These are phyloP conservation scores for Melolontha melolontha DNA, from an alignment of 2,888 invertebrate genomes.

Conservation along the genomic window DNA sequence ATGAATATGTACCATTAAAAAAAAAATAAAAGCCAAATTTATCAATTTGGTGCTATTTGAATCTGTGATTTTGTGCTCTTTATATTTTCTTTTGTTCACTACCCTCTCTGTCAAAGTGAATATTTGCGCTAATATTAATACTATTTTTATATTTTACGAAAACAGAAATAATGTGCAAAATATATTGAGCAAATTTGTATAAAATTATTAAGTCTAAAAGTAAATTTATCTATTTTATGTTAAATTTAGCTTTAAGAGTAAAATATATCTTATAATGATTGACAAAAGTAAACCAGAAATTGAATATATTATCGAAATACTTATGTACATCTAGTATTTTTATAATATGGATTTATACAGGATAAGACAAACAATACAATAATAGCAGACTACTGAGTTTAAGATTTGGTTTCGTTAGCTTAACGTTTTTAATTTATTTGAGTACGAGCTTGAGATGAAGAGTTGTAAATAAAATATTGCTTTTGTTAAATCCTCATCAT, in stretches of 20 bases:
- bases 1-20: conserved; percentile 50
- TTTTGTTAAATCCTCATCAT: no score
- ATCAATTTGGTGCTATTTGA: conserved; percentile 65
- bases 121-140: conserved; percentile 48
- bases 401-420: no score
- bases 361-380: no score
- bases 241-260: conserved; percentile 33
- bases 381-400: no score
- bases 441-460: no score
- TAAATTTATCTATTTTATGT: conserved; percentile 43
- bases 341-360: conserved; percentile 9
- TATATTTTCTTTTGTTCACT: conserved; percentile 49
- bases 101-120: conserved; percentile 45
- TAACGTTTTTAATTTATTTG: no score
- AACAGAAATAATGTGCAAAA: conserved; percentile 35
- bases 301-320: conserved; percentile 26
- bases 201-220: conserved; percentile 41
- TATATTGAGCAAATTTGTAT: conserved; percentile 45
- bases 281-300: conserved; percentile 22
- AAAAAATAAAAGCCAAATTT: conserved; percentile 60
- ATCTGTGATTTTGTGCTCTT: conserved; percentile 63
- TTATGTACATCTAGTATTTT: conserved; percentile 15
- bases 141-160: conserved; percentile 48
- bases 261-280: conserved; percentile 12
- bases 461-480: no score